Evolutionary conservation across 2,113 vertebrate genomes (phyloP).

Genomic region (Pantherophis guttatus): DNA sequence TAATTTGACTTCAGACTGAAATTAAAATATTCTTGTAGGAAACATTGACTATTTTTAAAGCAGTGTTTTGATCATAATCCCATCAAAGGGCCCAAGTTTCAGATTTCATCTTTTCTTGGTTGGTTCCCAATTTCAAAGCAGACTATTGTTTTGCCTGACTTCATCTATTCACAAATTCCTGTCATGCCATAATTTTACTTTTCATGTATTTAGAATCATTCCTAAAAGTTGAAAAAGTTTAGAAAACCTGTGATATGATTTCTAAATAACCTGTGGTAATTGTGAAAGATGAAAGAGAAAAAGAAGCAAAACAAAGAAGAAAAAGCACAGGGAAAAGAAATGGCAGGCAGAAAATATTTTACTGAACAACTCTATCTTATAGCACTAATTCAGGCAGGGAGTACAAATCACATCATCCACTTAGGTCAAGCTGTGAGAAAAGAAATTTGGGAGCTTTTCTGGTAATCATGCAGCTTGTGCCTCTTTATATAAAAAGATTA

Average conservation of each 20-base stretch:
- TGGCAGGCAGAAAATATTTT: constrained; percentile 3
- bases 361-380: constrained; percentile 19
- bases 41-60: neutral
- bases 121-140: constrained; percentile 4
- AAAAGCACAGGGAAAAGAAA: neutral
- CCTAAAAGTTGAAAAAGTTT: neutral
- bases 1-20: neutral
- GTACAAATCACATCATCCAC: constrained; percentile 5
- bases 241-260: neutral
- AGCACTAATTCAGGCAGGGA: constrained; percentile 25
- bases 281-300: neutral
- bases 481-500: constrained; percentile 13
- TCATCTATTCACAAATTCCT: neutral
- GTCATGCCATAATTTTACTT: neutral
- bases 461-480: neutral
- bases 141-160: neutral
- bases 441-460: neutral
- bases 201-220: constrained; percentile 20
- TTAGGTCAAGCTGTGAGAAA: constrained; percentile 25
- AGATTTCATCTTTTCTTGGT: neutral
- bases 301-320: neutral
- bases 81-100: neutral
- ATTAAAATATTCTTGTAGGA: neutral
- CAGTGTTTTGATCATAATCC: neutral
- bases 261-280: constrained; percentile 19